Conservation (phyloP, 2,113 vertebrate species). For the Nibea albiflora region DNA sequence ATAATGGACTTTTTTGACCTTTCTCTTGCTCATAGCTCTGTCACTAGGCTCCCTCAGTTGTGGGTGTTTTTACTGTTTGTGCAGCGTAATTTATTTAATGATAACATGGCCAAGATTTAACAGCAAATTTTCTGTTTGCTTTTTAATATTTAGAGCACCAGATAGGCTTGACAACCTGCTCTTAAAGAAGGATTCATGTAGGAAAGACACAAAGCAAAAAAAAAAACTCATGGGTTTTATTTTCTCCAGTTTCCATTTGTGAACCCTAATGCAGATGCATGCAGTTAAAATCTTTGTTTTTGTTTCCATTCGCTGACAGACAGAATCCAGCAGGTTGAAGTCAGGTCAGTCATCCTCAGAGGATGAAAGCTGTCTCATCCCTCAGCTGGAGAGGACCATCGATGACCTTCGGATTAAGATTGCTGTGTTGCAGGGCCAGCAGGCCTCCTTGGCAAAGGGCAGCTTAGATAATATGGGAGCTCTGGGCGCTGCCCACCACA, state of each 20-base stretch:
- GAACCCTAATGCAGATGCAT: neutral
- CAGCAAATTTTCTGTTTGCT: neutral
- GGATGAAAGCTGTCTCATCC: constrained; percentile 87
- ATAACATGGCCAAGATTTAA: constrained; percentile 30
- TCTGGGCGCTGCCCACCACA: constrained; percentile 18
- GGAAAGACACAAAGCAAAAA: neutral
- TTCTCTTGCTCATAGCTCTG: constrained; percentile 39
- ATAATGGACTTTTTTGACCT: constrained; percentile 64
- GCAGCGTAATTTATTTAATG: constrained; percentile 23
- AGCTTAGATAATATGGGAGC: constrained; percentile 38
- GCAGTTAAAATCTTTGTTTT: constrained; percentile 2
- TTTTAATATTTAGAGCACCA: constrained; percentile 12
- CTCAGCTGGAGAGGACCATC: constrained; percentile 91
- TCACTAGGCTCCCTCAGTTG: constrained; percentile 43
- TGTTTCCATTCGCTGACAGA: constrained; percentile 62
- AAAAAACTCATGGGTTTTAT: neutral
- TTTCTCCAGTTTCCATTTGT: neutral
- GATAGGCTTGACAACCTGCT: neutral
- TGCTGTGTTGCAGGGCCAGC: constrained; percentile 88
- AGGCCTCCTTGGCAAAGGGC: constrained; percentile 71
- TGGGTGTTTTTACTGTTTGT: constrained; percentile 51
- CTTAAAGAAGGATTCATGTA: neutral
- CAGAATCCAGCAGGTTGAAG: constrained; percentile 64
- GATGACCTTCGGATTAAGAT: constrained; percentile 92
- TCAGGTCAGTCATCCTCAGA: constrained; percentile 70